Conservation (phyloP, 2,797 vertebrate species). For the Enteromius afrohamiltoni region DNA sequence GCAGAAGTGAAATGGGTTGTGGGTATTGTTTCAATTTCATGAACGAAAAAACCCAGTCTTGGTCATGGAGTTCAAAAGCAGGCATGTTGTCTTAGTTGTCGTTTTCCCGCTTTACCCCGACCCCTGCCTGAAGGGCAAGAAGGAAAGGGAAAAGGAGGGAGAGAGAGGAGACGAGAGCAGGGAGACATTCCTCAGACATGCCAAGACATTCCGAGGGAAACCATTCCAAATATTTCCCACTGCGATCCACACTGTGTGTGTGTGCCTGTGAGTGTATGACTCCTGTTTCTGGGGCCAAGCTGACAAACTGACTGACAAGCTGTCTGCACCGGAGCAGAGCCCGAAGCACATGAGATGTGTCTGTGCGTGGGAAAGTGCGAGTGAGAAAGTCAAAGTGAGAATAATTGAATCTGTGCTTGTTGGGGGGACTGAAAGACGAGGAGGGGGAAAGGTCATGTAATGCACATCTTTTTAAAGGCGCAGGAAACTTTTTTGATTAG, state of each 20-base stretch:
- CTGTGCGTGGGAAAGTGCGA: slow-evolving; percentile 22
- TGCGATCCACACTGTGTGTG: slow-evolving; percentile 71
- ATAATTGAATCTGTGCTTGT: slow-evolving; percentile 19
- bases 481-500: background rate
- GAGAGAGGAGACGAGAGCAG: slow-evolving; percentile 34
- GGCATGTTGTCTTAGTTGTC: background rate
- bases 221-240: slow-evolving; percentile 83
- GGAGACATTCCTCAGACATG: slow-evolving; percentile 78
- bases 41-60: background rate
- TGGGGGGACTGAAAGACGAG: slow-evolving; percentile 19
- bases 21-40: background rate
- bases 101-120: background rate
- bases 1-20: background rate
- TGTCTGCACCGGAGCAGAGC: slow-evolving; percentile 31
- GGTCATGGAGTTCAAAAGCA: slow-evolving; percentile 5
- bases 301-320: slow-evolving; percentile 54
- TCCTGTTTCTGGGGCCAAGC: slow-evolving; percentile 67
- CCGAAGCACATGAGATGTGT: background rate
- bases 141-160: slow-evolving; percentile 53
- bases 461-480: slow-evolving; percentile 13
- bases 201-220: slow-evolving; percentile 85
- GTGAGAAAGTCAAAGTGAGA: slow-evolving; percentile 24
- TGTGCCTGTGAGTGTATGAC: slow-evolving; percentile 61
- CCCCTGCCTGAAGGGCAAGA: slow-evolving; percentile 27
- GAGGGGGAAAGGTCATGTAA: background rate